Evolutionary conservation across 2,797 vertebrate species (phyloP).

Genomic region (Parotocinclus haroldoi): DNA sequence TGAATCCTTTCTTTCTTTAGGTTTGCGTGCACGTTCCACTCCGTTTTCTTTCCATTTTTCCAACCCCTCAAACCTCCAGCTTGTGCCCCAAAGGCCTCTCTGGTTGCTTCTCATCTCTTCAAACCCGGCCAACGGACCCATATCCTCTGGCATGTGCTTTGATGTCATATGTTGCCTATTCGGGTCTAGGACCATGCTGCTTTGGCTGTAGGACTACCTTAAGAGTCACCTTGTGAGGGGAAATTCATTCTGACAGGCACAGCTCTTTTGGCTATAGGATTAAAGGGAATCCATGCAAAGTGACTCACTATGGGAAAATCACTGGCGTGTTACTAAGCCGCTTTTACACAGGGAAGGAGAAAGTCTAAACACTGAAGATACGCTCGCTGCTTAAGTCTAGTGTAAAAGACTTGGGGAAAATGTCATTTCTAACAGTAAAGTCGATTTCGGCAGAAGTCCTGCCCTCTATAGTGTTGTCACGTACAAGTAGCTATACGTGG

Average conservation of each 20-base stretch:
- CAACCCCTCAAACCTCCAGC: too few species aligned
- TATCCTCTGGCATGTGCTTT: conserved; percentile 56
- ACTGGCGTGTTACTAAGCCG: background rate
- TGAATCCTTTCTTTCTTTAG: conserved; percentile 18
- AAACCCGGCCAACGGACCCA: conserved; percentile 43
- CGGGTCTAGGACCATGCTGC: conserved; percentile 32
- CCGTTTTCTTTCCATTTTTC: too few species aligned
- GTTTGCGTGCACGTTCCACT: too few species aligned
- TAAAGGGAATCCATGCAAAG: conserved; percentile 40
- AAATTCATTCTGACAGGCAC: conserved; percentile 57
- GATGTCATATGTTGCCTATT: conserved; percentile 56
- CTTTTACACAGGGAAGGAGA: too few species aligned
- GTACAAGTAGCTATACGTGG: too few species aligned
- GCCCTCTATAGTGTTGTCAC: too few species aligned
- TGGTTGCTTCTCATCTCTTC: conserved; percentile 35
- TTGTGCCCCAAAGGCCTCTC: background rate
- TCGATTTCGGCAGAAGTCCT: too few species aligned
- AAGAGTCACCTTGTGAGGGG: conserved; percentile 59
- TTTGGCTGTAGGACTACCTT: conserved; percentile 21
- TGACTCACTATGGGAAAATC: conserved; percentile 23
- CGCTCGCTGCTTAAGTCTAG: too few species aligned
- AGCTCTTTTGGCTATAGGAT: conserved; percentile 44
- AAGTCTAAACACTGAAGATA: too few species aligned
- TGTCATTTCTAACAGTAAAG: too few species aligned
- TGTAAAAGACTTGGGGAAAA: too few species aligned